phyloP scores from a whole-genome alignment of 2,797 vertebrate species.

The Ambastaia sidthimunki region DNA sequence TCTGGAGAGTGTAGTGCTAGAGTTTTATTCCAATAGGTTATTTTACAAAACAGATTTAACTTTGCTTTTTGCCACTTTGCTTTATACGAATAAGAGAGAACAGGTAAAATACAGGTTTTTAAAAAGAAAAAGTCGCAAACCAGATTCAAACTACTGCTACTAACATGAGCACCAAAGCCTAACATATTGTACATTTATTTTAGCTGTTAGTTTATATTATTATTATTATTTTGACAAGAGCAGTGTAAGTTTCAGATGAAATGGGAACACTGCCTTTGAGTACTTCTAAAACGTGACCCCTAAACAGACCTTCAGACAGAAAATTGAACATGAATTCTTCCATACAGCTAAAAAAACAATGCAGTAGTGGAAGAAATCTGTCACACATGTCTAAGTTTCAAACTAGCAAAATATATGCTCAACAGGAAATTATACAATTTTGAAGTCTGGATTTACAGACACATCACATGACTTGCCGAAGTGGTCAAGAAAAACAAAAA shows the following conservation, averaged over 20 bases:
- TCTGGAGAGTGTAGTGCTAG: no score
- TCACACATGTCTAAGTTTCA: conserved; percentile 39
- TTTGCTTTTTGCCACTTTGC: neutral
- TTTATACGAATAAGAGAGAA: neutral
- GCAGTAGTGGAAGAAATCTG: conserved; percentile 30
- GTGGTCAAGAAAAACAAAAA: neutral
- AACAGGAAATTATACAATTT: conserved; percentile 42
- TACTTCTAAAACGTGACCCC: neutral
- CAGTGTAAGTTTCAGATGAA: no score
- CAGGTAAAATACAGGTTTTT: neutral
- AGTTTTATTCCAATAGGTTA: no score
- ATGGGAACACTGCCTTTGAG: neutral
- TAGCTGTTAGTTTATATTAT: no score
- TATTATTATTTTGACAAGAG: no score
- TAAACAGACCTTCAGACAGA: neutral
- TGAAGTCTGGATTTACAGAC: conserved; percentile 39
- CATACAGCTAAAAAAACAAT: conserved; percentile 39
- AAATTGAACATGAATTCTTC: conserved; percentile 1
- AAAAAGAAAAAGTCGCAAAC: neutral
- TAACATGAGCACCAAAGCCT: neutral
- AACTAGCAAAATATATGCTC: conserved; percentile 8
- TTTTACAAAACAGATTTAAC: no score
- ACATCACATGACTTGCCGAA: neutral
- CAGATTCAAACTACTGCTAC: neutral
- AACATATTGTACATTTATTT: neutral